A percentile compares a stretch with the other conserved stretches of the same genome.
Evolutionary conservation across 2,888 invertebrate genomes (phyloP).

Genomic region (Ophion slaviceki): DNA sequence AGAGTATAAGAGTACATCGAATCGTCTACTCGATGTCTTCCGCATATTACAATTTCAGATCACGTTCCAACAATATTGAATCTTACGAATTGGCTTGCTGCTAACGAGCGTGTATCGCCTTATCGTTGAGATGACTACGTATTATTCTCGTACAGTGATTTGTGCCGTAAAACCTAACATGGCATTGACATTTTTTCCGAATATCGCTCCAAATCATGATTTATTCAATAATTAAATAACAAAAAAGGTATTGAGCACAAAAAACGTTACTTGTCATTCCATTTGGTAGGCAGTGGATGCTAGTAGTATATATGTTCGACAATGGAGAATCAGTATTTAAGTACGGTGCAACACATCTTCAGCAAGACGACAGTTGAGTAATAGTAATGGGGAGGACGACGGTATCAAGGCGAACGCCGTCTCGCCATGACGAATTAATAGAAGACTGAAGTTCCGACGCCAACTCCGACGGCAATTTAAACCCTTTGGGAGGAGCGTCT

Average conservation of each 20-base stretch:
- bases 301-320: no score
- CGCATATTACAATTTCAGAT: slow-evolving; percentile 75
- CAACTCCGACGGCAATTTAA: slow-evolving; percentile 49
- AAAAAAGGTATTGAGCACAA: no score
- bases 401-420: slow-evolving; percentile 8
- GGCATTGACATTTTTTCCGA: no score
- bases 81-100: slow-evolving; percentile 75
- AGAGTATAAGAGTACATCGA: slow-evolving; percentile 63
- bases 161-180: not conserved
- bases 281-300: no score
- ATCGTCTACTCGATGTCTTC: slow-evolving; percentile 66
- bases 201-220: no score
- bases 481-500: slow-evolving; percentile 42
- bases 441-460: slow-evolving; percentile 53
- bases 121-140: slow-evolving; percentile 49
- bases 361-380: not conserved
- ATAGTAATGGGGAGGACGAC: not conserved
- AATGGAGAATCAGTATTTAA: no score
- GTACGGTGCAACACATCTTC: not conserved
- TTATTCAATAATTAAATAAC: no score
- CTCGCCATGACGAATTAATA: slow-evolving; percentile 55
- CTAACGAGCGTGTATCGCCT: slow-evolving; percentile 64
- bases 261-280: no score
- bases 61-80: slow-evolving; percentile 80
- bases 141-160: not conserved